Conservation (phyloP, 2,888 invertebrate species). For the Megalurothrips usitatus region DNA sequence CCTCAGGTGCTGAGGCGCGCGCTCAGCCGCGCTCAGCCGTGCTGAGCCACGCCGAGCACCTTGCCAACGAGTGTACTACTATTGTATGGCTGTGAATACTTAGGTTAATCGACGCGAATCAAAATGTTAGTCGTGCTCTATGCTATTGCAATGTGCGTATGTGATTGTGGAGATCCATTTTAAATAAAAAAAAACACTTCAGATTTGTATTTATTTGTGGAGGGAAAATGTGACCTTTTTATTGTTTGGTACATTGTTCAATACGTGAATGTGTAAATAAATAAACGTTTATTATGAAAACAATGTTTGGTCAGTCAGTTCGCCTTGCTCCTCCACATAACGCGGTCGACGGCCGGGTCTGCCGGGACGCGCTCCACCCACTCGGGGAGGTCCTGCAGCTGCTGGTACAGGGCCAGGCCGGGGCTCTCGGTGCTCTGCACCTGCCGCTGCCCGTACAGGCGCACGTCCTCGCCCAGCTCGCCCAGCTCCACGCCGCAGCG, state of each 20-base stretch:
- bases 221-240: too few relatives aligned
- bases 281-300: too few relatives aligned
- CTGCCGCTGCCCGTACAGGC: slow-evolving; percentile 41
- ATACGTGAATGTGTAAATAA: too few relatives aligned
- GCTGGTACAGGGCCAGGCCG: slow-evolving; percentile 40
- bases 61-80: too few relatives aligned
- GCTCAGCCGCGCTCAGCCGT: background rate
- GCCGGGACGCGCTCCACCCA: slow-evolving; percentile 32
- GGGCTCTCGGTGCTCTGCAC: slow-evolving; percentile 41
- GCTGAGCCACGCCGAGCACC: background rate
- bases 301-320: too few relatives aligned
- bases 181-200: too few relatives aligned
- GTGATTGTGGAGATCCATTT: too few relatives aligned
- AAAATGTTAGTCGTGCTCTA: background rate
- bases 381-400: slow-evolving; percentile 40
- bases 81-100: background rate
- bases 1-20: background rate
- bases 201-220: too few relatives aligned
- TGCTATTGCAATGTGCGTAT: background rate
- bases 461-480: slow-evolving; percentile 37
- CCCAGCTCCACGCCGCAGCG: slow-evolving; percentile 38
- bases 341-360: too few relatives aligned
- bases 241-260: too few relatives aligned
- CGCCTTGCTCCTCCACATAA: too few relatives aligned
- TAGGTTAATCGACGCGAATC: background rate